Conservation (phyloP, 2,888 invertebrate genomes). For the Coecobrya sp. region DNA sequence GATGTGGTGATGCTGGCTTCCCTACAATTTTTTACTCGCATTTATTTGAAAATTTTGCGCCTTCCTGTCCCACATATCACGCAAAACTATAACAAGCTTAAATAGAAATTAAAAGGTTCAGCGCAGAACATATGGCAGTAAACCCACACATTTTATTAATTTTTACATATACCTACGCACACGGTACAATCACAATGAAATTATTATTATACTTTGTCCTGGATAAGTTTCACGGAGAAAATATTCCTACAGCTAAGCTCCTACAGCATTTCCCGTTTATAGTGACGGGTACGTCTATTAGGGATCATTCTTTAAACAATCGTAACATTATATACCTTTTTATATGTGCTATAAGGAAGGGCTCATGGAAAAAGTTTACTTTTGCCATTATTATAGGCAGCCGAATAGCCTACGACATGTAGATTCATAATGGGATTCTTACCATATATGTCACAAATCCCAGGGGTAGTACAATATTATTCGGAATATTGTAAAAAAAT, state of each 20-base stretch:
- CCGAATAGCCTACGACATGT: neutral
- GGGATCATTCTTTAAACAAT: too few species aligned
- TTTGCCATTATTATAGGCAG: neutral
- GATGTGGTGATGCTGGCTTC: neutral
- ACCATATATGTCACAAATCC: slow-evolving; percentile 44
- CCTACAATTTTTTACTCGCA: neutral
- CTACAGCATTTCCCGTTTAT: too few species aligned
- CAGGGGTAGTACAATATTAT: slow-evolving; percentile 19
- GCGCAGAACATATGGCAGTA: neutral
- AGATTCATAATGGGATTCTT: slow-evolving; percentile 17
- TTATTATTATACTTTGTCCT: neutral
- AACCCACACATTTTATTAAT: slow-evolving; percentile 34
- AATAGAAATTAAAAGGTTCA: neutral
- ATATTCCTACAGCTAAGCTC: too few species aligned
- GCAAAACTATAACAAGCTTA: neutral
- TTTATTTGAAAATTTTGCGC: slow-evolving; percentile 15
- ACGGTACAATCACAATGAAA: neutral
- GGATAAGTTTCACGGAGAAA: neutral
- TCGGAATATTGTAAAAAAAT: slow-evolving; percentile 11
- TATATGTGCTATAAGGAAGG: neutral
- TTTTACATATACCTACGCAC: neutral
- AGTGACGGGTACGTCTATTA: too few species aligned
- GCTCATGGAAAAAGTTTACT: slow-evolving; percentile 17
- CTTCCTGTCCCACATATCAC: slow-evolving; percentile 28
- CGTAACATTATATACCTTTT: neutral